Conservation (phyloP, 92 coral and sea anemone species). For the Epizoanthus stellaris region DNA sequence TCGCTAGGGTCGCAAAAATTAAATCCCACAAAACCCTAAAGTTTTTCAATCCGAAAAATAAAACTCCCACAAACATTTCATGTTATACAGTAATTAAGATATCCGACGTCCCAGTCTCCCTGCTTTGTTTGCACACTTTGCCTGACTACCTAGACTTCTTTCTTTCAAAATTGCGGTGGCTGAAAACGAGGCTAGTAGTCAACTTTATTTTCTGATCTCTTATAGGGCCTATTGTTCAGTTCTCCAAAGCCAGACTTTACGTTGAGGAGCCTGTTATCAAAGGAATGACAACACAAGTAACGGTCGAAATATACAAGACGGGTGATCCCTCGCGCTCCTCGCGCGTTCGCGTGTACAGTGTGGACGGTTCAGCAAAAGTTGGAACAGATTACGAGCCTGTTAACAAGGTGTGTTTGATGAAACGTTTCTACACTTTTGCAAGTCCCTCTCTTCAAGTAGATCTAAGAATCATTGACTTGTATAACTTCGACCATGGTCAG, state of each 20-base stretch:
- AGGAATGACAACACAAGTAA: constrained; percentile 52
- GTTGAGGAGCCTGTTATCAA: constrained; percentile 74
- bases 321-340: constrained; percentile 81
- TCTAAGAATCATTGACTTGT: background rate
- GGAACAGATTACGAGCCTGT: constrained; percentile 86
- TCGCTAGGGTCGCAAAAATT: background rate
- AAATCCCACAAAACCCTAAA: too few species aligned
- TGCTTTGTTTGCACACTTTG: too few species aligned
- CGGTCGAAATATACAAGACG: constrained; percentile 66
- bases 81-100: too few species aligned
- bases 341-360: constrained; percentile 82
- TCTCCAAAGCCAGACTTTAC: constrained; percentile 70
- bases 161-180: too few species aligned
- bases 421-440: background rate
- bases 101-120: too few species aligned
- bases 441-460: background rate
- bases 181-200: too few species aligned
- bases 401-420: constrained; percentile 61
- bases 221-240: constrained; percentile 80
- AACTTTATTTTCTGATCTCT: background rate
- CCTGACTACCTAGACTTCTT: too few species aligned
- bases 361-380: constrained; percentile 94
- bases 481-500: background rate
- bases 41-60: too few species aligned
- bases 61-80: too few species aligned